A percentile compares a stretch with the other conserved stretches of the same genome.
These are phyloP conservation scores for Seriola rivoliana DNA, from an alignment of 2,113 vertebrate genomes.

Conservation along the genomic window DNA sequence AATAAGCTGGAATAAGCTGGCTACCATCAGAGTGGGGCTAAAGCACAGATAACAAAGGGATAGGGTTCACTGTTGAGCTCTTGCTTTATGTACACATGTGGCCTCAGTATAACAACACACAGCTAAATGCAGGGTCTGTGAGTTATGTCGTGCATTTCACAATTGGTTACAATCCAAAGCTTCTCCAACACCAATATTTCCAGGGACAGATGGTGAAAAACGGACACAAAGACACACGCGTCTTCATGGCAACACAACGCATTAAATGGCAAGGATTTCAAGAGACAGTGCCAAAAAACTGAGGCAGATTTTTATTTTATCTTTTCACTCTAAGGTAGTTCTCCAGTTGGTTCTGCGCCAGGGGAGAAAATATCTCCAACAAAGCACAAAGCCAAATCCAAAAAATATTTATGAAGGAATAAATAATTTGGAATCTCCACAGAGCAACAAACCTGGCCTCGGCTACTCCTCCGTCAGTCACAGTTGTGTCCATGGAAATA, in stretches of 20 bases:
- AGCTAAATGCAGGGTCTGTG: constrained; percentile 37
- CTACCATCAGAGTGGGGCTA: background rate
- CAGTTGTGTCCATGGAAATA: constrained; percentile 26
- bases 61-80: constrained; percentile 30
- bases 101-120: constrained; percentile 47
- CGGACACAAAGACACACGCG: constrained; percentile 60
- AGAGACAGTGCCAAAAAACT: constrained; percentile 55
- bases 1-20: constrained; percentile 13
- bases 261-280: constrained; percentile 62
- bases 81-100: constrained; percentile 24
- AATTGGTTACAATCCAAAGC: constrained; percentile 56
- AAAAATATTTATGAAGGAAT: constrained; percentile 61
- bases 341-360: constrained; percentile 64
- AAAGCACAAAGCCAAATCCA: constrained; percentile 54
- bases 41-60: constrained; percentile 30
- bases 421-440: constrained; percentile 64
- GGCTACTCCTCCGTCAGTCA: constrained; percentile 19
- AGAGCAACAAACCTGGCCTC: constrained; percentile 52
- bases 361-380: constrained; percentile 48
- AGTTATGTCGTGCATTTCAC: constrained; percentile 44
- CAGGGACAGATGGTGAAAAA: constrained; percentile 73
- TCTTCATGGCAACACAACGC: constrained; percentile 63
- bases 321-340: constrained; percentile 54
- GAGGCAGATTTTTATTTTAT: constrained; percentile 68
- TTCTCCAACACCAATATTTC: constrained; percentile 47